These are phyloP conservation scores for Sternotherus odoratus DNA, from an alignment of 2,797 vertebrate species.

Conservation along the genomic window DNA sequence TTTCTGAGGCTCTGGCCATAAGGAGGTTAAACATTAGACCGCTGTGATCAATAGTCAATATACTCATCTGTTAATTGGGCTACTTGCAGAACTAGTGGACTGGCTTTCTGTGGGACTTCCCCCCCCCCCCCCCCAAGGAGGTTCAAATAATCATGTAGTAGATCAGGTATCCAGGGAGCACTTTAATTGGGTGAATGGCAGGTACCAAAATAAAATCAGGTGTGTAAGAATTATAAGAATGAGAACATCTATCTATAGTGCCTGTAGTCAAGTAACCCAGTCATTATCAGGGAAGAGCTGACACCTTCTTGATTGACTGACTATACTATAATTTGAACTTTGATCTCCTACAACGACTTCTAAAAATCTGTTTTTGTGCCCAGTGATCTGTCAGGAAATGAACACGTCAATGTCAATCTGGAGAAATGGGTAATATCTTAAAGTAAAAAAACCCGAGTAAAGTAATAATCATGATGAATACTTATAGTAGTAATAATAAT, in stretches of 20 bases:
- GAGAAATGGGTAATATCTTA: rapidly evolving
- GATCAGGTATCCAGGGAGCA: rapidly evolving
- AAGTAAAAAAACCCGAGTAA: neutral
- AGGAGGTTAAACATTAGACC: neutral
- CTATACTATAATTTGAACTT: rapidly evolving
- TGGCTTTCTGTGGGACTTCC: too few relatives aligned
- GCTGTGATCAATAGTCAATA: neutral
- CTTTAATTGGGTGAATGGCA: rapidly evolving
- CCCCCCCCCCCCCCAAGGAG: rapidly evolving
- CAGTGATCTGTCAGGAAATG: neutral
- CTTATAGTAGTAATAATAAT: neutral
- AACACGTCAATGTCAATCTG: neutral
- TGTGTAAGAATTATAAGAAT: neutral
- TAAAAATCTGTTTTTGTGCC: neutral
- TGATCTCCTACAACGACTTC: neutral
- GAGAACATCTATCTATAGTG: rapidly evolving
- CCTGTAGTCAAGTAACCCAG: rapidly evolving
- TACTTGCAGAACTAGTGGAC: neutral
- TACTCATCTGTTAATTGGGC: neutral
- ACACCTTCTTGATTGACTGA: rapidly evolving
- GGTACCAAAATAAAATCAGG: rapidly evolving
- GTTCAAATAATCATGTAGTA: neutral
- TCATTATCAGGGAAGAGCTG: rapidly evolving
- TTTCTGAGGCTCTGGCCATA: neutral
- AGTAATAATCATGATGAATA: neutral